Base-by-base conservation (phyloP, 2,797 vertebrate species). In the Pterois miles region DNA sequence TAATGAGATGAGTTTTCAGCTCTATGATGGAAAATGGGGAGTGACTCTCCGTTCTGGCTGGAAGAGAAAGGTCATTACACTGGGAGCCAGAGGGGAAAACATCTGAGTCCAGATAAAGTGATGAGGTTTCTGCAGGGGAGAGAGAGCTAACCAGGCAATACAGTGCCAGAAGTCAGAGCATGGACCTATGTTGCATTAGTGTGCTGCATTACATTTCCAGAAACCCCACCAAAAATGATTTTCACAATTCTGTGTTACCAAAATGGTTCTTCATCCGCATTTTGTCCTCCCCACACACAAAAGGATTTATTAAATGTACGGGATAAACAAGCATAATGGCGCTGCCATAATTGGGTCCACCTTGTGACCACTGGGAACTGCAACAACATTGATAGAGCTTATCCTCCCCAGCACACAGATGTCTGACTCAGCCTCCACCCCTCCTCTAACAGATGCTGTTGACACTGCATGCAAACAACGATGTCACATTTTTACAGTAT, bases 41-140 rank as follows among this genome's bases (percentile, higher is more conserved):
- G 70, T 83, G 85, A 82, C 78, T 85, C 52, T n/a, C 63, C 82
- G 65, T 84, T 86, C 75, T 88, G 86, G 68, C 52, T 76, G 81
- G 60, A 80, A 65, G 75, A 83, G 71, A 88, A 88, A 88, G 87
- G 83, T 87, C 88, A 88, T 86, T 82, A 76, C 12, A 66, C 22
- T 74, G 34, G 54, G 63, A 89, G 87, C 81, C 82, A 80, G 83
- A 82, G 79, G 66, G 71, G 33, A 33, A 80, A 86, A 83, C 77
- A 86, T 81, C 78, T 84, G 82, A 89, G 78, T 86, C 77, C 81
- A 80, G 71, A 89, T 74, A 76, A 82, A 81, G 70, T 66, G 54
- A 82, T 60, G 73, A 83, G 73, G 71, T 82, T 85, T 88, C 74
- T 86, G 81, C 67, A 69, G 62, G 54, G 64, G 48, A 36, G 38